phyloP scores from a whole-genome alignment of 1,140 invertebrate species.

The Drosophila melanogaster region DNA sequence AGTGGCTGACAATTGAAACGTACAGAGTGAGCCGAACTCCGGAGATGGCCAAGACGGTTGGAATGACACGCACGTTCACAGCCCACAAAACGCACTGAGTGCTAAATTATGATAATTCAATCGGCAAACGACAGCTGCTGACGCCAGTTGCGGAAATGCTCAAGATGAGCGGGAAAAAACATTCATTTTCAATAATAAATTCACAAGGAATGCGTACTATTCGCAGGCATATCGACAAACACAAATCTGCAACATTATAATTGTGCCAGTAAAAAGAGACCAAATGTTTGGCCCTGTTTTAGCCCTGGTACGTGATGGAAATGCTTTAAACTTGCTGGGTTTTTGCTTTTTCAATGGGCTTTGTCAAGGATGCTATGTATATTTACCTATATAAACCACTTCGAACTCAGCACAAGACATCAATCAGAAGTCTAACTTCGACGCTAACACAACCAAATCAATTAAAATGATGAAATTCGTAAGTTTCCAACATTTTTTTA shows the following conservation, averaged over 20 bases:
- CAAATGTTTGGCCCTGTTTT: slow-evolving; percentile 29
- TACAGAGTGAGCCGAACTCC: slow-evolving; percentile 5
- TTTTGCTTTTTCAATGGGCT: neutral
- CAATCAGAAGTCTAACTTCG: slow-evolving; percentile 41
- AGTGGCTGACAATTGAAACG: slow-evolving; percentile 48
- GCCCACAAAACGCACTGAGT: slow-evolving; percentile 25
- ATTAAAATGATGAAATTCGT: slow-evolving; percentile 84
- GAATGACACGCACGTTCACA: slow-evolving; percentile 30
- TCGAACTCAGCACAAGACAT: neutral
- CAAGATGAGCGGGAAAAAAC: slow-evolving; percentile 8
- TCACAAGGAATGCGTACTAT: slow-evolving; percentile 22
- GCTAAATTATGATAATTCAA: slow-evolving; percentile 66
- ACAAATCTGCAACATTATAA: slow-evolving; percentile 16
- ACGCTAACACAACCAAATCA: slow-evolving; percentile 15
- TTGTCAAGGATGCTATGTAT: slow-evolving; percentile 29
- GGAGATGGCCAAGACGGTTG: slow-evolving; percentile 33
- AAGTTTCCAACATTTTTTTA: slow-evolving; percentile 33
- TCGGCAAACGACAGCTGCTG: slow-evolving; percentile 38
- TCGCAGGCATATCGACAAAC: slow-evolving; percentile 11
- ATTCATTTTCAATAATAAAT: slow-evolving; percentile 18
- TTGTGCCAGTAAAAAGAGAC: slow-evolving; percentile 22
- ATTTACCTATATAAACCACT: slow-evolving; percentile 38
- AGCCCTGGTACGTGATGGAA: slow-evolving; percentile 28
- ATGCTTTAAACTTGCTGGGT: slow-evolving; percentile 5
- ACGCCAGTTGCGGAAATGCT: slow-evolving; percentile 59